Evolutionary conservation across 2,888 invertebrate genomes (phyloP).

Genomic region (Sarcophaga caerulescens): DNA sequence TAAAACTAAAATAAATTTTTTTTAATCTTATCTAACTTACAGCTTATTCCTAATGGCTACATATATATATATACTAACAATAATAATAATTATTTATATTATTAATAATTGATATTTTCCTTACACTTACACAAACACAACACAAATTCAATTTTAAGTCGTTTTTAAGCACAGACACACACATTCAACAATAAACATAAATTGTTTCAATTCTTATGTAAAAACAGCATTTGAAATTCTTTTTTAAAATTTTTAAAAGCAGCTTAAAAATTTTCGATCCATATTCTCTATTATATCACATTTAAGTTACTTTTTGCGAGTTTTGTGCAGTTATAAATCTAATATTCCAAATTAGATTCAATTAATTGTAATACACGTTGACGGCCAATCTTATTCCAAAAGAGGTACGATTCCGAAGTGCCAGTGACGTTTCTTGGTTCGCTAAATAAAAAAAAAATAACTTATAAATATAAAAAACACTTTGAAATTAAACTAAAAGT

Average conservation of each 20-base stretch:
- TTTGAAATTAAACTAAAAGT: no score
- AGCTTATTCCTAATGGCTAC: neutral
- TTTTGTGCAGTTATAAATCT: slow-evolving; percentile 19
- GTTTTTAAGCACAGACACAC: slow-evolving; percentile 26
- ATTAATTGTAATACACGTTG: slow-evolving; percentile 79
- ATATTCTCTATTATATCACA: slow-evolving; percentile 46
- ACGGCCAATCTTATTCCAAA: slow-evolving; percentile 81
- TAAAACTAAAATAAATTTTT: neutral
- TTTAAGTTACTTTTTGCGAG: slow-evolving; percentile 21
- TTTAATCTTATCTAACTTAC: slow-evolving; percentile 3
- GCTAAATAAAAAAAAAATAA: slow-evolving; percentile 69
- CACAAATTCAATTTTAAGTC: slow-evolving; percentile 49
- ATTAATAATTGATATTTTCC: slow-evolving; percentile 37
- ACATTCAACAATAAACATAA: slow-evolving; percentile 31
- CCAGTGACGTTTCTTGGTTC: slow-evolving; percentile 78
- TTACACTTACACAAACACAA: slow-evolving; percentile 52
- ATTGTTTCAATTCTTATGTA: slow-evolving; percentile 14
- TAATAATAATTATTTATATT: no score
- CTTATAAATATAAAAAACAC: neutral
- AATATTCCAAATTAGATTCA: slow-evolving; percentile 77
- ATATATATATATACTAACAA: no score
- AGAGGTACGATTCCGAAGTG: slow-evolving; percentile 76
- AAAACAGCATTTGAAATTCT: slow-evolving; percentile 57
- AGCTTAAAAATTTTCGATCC: slow-evolving; percentile 68
- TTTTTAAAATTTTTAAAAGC: slow-evolving; percentile 60